Evolutionary conservation across 2,888 invertebrate species (phyloP), one percentile per base, ranked within the genome.

Genomic region (Drosophila histrio): DNA sequence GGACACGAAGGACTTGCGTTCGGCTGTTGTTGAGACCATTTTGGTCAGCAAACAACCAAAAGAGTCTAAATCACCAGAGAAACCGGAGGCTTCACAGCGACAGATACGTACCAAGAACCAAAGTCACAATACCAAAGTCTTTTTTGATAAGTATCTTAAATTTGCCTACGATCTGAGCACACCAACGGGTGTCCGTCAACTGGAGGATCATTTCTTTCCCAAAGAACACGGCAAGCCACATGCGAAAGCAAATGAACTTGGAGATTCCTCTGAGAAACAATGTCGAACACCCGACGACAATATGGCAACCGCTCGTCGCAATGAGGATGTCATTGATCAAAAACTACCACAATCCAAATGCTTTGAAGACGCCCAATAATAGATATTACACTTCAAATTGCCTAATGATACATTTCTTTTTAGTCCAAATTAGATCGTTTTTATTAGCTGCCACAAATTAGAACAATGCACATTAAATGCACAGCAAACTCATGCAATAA

Each of bases 131-230:
- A 65, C 71, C 11, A 83, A 83, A 41, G 43, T 32, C 8, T 85
- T 77, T 22, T 85, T 88, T 15, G 84, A 85, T 54, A 87, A 87
- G 9, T 88, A 85, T 57, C 57, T 85, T 0, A 84, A 84, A 34
- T 79, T 78, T 5, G 84, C 84, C 15, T 88, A 67, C 26, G 84
- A 85, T 56, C 65, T 85, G 26, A 81, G 63, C 21, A 87, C 71
- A n/a, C 78, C 81, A 3, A 76, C 70, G 0, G 84, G 85, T 9
- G 70, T 88, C 0, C 72, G 70, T 0, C 47, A 87, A n/a, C 53
- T 85, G 43, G 84, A 85, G 30, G 79, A 64, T 1, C 87, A 88
- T 8, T 85, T 85, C 63, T 85, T 85, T 63, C 84, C 84, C 28
- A 2, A 60, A 1, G 43, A 41, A 1, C 15, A 3, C 0, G 13